Evolutionary conservation across 1,140 invertebrate genomes (phyloP).

Genomic region (Bombus cullumanus): DNA sequence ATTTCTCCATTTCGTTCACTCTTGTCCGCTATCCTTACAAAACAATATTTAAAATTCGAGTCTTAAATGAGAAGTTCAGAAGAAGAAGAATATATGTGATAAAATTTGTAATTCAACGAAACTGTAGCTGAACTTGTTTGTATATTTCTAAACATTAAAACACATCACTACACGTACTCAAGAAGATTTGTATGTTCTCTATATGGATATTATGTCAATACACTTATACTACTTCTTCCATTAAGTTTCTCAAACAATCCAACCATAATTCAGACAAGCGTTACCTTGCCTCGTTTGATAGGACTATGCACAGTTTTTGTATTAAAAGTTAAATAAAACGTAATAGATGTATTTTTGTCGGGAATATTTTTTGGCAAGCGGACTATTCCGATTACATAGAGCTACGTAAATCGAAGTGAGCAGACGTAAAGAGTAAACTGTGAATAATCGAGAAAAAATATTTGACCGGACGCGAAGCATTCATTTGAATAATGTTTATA

Average conservation of each 20-base stretch:
- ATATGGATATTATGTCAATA: background rate
- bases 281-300: background rate
- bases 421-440: background rate
- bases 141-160: no score
- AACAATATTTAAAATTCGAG: no score
- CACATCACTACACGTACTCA: no score
- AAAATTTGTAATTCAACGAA: no score
- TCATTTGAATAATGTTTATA: conserved; percentile 30
- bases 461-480: background rate
- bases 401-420: background rate
- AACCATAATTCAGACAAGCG: background rate
- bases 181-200: no score
- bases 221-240: background rate
- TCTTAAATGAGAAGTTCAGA: no score
- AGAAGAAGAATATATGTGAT: no score
- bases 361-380: background rate
- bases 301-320: background rate
- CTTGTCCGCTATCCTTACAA: no score
- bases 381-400: background rate
- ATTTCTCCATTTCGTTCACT: no score
- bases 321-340: background rate
- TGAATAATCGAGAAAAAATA: conserved; percentile 32
- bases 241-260: background rate
- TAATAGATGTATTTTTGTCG: background rate
- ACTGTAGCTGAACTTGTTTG: no score